These are phyloP conservation scores for Drosophila infuscata DNA, from an alignment of 2,888 invertebrate genomes.

Conservation along the genomic window DNA sequence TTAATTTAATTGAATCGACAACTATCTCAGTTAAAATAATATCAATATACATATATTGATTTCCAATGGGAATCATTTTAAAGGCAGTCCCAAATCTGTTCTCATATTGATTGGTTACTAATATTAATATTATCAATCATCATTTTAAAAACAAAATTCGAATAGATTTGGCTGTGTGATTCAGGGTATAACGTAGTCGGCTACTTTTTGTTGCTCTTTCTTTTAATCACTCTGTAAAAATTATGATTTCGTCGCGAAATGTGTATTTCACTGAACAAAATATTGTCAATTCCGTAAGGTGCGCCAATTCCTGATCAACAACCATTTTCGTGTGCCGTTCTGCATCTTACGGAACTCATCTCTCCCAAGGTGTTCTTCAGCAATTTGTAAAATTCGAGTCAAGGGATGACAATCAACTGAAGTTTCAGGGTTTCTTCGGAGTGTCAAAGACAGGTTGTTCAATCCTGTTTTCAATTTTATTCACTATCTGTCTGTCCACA, in stretches of 20 bases:
- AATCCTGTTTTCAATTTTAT: conserved; percentile 49
- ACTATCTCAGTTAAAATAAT: background rate
- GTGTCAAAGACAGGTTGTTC: conserved; percentile 35
- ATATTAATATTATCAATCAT: background rate
- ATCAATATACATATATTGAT: background rate
- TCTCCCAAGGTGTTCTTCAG: background rate
- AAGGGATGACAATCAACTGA: background rate
- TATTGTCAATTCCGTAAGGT: background rate
- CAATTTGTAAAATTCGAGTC: background rate
- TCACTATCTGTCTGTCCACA: conserved; percentile 28
- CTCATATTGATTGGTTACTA: background rate
- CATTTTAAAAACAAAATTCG: background rate
- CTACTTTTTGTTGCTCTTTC: background rate
- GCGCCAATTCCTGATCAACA: background rate
- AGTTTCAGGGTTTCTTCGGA: conserved; percentile 24
- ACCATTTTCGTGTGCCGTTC: no score
- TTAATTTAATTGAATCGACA: background rate
- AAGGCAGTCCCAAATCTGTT: background rate
- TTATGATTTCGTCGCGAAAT: background rate
- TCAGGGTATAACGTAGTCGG: background rate
- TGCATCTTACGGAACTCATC: background rate
- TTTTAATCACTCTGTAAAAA: background rate
- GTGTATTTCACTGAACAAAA: background rate
- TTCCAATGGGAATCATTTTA: accelerated
- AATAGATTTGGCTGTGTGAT: background rate